A percentile compares a stretch with the other conserved stretches of the same genome.
phyloP scores from a whole-genome alignment of 1,140 invertebrate species.

The Cyrtorhinus lividipennis region DNA sequence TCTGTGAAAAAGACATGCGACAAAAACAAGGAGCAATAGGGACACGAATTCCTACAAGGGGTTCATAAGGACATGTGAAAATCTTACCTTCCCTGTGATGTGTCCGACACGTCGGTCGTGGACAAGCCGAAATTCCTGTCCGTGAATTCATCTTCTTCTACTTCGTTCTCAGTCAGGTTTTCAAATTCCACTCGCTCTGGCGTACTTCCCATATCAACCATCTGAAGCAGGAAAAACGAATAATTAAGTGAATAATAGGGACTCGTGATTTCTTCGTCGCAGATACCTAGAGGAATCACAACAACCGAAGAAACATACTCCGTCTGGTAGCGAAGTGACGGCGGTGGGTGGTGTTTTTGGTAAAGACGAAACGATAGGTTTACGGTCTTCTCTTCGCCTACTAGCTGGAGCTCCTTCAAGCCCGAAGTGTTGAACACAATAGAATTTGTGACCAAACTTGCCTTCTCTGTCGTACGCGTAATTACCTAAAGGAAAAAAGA shows the following conservation, averaged over 20 bases:
- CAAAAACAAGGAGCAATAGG: too few species aligned
- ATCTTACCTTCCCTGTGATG: conserved; percentile 48
- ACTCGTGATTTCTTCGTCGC: too few species aligned
- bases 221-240: conserved; percentile 7
- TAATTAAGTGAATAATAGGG: background rate
- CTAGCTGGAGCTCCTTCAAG: conserved; percentile 37
- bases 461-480: conserved; percentile 62
- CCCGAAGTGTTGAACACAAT: conserved; percentile 66
- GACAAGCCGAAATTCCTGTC: conserved; percentile 75
- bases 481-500: conserved; percentile 38
- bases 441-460: conserved; percentile 55
- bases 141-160: conserved; percentile 87
- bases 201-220: conserved; percentile 17
- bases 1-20: too few species aligned
- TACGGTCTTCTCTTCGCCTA: conserved; percentile 29
- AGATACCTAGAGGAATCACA: too few species aligned
- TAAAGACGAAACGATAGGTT: conserved; percentile 25
- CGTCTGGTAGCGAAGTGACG: background rate
- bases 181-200: conserved; percentile 24
- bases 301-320: background rate
- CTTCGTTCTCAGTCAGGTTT: conserved; percentile 19
- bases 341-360: background rate
- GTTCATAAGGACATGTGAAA: too few species aligned
- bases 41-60: too few species aligned
- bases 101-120: conserved; percentile 52